Conservation (phyloP, 2,113 vertebrate species). For the Microcebus jonahi region DNA sequence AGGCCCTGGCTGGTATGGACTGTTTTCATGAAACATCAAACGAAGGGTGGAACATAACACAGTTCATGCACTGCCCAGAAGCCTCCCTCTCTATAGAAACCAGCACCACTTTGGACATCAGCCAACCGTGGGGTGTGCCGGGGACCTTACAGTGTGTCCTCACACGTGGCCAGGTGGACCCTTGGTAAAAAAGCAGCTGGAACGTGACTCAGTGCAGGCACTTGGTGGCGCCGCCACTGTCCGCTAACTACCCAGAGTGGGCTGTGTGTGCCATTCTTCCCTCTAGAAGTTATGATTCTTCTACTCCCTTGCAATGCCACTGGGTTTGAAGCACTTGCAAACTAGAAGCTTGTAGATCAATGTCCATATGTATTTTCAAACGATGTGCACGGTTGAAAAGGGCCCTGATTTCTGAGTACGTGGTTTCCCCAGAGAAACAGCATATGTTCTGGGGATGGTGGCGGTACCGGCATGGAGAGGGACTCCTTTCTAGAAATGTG, state of each 20-base stretch:
- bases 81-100: not conserved
- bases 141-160: not conserved
- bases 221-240: not conserved
- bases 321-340: not conserved
- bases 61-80: not conserved
- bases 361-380: slow-evolving; percentile 65
- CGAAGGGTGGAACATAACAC: accelerated
- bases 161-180: accelerated
- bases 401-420: slow-evolving; percentile 39
- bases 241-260: not conserved
- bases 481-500: not conserved
- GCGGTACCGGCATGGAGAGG: not conserved
- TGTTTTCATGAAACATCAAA: not conserved
- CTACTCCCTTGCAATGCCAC: not conserved
- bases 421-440: slow-evolving; percentile 47
- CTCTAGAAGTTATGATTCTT: not conserved
- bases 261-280: not conserved
- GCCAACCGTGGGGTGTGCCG: not conserved
- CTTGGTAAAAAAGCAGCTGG: not conserved
- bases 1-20: accelerated
- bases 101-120: not conserved
- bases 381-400: slow-evolving; percentile 60
- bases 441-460: not conserved
- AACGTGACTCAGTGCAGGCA: not conserved
- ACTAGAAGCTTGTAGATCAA: slow-evolving; percentile 35